phyloP scores from a whole-genome alignment of 2,113 vertebrate genomes.

The Corvus hawaiiensis region DNA sequence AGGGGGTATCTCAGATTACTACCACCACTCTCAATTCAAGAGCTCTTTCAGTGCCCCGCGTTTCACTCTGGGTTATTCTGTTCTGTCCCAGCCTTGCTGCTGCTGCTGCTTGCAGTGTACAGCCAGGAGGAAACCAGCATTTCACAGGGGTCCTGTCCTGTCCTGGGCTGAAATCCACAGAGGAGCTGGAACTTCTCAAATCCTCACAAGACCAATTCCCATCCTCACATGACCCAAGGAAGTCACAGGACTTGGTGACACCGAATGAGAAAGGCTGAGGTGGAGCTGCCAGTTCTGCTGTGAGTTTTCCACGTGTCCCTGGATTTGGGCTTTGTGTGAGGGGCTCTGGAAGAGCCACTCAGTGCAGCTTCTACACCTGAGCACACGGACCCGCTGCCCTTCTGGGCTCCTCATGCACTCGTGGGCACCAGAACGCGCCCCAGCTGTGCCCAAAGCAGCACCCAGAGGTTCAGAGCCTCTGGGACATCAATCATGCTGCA shows the following conservation, averaged over 20 bases:
- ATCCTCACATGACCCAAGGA: not conserved
- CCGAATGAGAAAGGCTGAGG: not conserved
- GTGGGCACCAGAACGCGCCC: not conserved
- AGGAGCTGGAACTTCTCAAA: not conserved
- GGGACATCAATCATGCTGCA: not conserved
- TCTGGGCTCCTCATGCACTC: not conserved
- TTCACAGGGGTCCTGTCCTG: not conserved
- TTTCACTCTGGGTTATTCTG: not conserved
- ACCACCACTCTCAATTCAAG: not conserved
- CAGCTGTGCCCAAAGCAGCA: not conserved
- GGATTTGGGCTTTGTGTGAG: not conserved
- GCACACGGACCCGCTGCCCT: not conserved
- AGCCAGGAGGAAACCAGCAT: not conserved
- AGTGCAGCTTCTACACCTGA: not conserved
- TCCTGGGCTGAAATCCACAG: not conserved
- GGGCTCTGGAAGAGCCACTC: not conserved
- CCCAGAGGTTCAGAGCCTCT: not conserved
- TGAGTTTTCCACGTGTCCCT: rapidly evolving
- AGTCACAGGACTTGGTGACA: not conserved
- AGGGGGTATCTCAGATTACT: not conserved
- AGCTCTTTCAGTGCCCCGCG: not conserved
- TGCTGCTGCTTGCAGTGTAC: not conserved
- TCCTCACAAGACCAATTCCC: not conserved
- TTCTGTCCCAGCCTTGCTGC: not conserved
- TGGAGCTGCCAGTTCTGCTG: not conserved